These are phyloP conservation scores for Monopis laevigella DNA, from an alignment of 2,888 invertebrate species.

Conservation along the genomic window DNA sequence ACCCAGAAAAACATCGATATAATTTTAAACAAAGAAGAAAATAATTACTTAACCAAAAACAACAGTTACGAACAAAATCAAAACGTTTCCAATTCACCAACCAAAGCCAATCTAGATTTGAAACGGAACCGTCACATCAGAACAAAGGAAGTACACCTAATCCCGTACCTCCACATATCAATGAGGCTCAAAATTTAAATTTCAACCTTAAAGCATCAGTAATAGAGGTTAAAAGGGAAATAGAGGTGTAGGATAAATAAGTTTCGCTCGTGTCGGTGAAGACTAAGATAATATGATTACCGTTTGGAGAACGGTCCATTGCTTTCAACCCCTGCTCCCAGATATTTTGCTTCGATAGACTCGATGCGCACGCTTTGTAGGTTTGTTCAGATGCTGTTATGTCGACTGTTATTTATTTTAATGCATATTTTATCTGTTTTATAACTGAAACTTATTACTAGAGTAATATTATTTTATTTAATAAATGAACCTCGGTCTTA, in stretches of 20 bases:
- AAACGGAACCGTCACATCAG: conserved; percentile 4
- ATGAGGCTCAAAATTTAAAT: neutral
- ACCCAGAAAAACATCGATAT: too few relatives aligned
- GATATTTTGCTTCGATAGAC: conserved; percentile 2
- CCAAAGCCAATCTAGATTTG: conserved; percentile 5
- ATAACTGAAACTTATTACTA: too few relatives aligned
- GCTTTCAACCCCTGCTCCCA: conserved; percentile 12
- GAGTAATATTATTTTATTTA: too few relatives aligned
- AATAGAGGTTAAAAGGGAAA: neutral
- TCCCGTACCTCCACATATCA: neutral
- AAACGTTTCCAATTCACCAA: neutral
- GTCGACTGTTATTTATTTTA: too few relatives aligned
- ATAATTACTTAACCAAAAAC: too few relatives aligned
- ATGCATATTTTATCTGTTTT: too few relatives aligned
- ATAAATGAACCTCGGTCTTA: too few relatives aligned
- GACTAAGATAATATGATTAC: conserved; percentile 35
- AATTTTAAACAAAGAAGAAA: too few relatives aligned
- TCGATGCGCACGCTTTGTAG: neutral
- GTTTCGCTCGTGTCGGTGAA: conserved; percentile 19
- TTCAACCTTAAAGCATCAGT: neutral
- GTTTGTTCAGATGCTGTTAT: too few relatives aligned
- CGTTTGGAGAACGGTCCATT: conserved; percentile 21
- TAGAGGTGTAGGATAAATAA: neutral
- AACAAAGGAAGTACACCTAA: conserved; percentile 5
- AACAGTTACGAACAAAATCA: too few relatives aligned